Conservation (phyloP, 2,797 vertebrate species). For the Acridotheres tristis region DNA sequence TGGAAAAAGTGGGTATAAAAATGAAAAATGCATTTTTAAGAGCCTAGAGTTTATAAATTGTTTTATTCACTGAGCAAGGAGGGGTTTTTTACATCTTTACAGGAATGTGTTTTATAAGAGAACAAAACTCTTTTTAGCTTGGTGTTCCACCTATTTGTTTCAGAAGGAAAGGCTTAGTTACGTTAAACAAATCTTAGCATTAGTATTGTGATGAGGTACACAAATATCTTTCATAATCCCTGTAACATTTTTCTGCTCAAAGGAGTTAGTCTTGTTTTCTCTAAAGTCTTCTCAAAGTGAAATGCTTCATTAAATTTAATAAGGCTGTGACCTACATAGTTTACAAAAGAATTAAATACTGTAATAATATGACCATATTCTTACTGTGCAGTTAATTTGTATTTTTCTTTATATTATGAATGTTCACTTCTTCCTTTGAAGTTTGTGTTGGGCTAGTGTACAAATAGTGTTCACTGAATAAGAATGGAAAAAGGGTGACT, state of each 20-base stretch:
- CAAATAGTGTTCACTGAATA: not conserved
- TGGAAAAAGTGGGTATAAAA: not conserved
- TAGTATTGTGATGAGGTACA: constrained; percentile 41
- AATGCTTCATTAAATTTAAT: constrained; percentile 64
- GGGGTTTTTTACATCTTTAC: not conserved
- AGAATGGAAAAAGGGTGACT: not conserved
- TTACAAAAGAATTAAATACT: constrained; percentile 45
- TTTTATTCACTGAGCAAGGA: not conserved
- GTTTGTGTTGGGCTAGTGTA: not conserved
- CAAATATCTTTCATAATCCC: constrained; percentile 12
- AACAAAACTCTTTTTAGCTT: not conserved
- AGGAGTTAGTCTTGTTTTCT: constrained; percentile 42
- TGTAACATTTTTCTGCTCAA: constrained; percentile 40
- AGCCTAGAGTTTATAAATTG: not conserved
- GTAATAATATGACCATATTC: constrained; percentile 14
- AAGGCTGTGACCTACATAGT: constrained; percentile 55
- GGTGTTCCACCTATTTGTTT: constrained; percentile 11
- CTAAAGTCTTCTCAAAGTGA: constrained; percentile 43
- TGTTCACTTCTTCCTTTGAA: constrained; percentile 37
- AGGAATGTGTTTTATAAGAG: not conserved
- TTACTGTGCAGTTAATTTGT: constrained; percentile 28
- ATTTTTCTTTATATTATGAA: constrained; percentile 18
- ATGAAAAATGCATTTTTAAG: not conserved
- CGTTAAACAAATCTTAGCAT: constrained; percentile 28
- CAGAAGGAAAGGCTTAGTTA: constrained; percentile 34